A percentile compares a stretch with the other conserved stretches of the same genome.
Conservation (phyloP, 2,797 vertebrate genomes). For the Gymnothorax javanicus region DNA sequence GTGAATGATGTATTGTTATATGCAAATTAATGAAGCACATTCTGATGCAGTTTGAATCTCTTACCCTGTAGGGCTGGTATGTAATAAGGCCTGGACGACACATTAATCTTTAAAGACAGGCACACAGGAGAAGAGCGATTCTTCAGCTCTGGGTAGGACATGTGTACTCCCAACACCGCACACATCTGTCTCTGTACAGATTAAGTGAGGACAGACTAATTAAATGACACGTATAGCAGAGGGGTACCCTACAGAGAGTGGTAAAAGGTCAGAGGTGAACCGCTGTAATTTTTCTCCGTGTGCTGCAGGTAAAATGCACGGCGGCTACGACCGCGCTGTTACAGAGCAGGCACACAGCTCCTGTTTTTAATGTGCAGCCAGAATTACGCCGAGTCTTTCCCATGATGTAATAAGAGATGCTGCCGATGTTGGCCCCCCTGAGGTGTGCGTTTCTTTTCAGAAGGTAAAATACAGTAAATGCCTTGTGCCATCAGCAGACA, state of each 20-base stretch:
- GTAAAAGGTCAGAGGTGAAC: neutral
- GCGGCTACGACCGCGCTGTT: neutral
- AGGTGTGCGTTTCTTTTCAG: no score
- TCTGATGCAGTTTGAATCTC: constrained; percentile 69
- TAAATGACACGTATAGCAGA: neutral
- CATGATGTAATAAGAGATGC: no score
- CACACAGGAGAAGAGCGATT: constrained; percentile 55
- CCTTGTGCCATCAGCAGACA: no score
- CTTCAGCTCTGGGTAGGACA: constrained; percentile 17
- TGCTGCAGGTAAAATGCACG: neutral
- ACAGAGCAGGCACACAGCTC: no score
- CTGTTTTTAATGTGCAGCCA: no score
- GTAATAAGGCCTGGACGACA: constrained; percentile 64
- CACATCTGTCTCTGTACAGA: neutral
- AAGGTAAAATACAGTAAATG: no score
- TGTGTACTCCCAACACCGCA: neutral
- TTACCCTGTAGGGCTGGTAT: constrained; percentile 63
- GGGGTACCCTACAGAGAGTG: neutral
- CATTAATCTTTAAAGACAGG: constrained; percentile 68
- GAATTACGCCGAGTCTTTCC: no score
- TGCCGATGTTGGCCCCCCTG: no score
- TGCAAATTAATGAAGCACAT: constrained; percentile 65
- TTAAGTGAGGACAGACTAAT: constrained; percentile 22
- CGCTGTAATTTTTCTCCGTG: neutral
- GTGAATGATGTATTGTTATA: constrained; percentile 67